These are phyloP conservation scores for Tribolium castaneum DNA, from an alignment of 1,140 invertebrate genomes.

Conservation along the genomic window DNA sequence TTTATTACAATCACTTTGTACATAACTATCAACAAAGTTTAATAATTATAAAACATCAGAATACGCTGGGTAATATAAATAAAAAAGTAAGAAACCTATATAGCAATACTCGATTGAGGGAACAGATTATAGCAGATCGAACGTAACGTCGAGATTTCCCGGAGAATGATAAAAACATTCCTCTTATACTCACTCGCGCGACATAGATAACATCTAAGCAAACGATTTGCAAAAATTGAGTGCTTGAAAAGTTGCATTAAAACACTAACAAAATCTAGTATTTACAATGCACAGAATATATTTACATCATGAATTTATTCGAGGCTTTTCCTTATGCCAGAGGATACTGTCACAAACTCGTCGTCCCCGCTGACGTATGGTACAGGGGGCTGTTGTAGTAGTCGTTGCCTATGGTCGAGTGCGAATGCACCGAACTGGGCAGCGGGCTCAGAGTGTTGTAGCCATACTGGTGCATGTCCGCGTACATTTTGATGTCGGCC, in stretches of 20 bases:
- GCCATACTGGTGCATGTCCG: slow-evolving; percentile 76
- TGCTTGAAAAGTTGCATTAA: slow-evolving; percentile 16
- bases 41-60: slow-evolving; percentile 10
- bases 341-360: slow-evolving; percentile 81
- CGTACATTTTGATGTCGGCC: slow-evolving; percentile 85
- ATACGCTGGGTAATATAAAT: background rate
- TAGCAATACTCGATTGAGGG: slow-evolving; percentile 18
- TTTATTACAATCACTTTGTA: slow-evolving; percentile 43
- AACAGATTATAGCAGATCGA: slow-evolving; percentile 24
- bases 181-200: slow-evolving; percentile 15
- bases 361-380: slow-evolving; percentile 74
- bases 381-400: slow-evolving; percentile 86
- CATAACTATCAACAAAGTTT: slow-evolving; percentile 18
- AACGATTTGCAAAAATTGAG: background rate
- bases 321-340: slow-evolving; percentile 69
- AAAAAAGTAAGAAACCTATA: slow-evolving; percentile 20
- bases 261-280: slow-evolving; percentile 38
- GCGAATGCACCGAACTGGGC: slow-evolving; percentile 71
- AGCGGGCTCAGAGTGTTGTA: slow-evolving; percentile 73
- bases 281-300: slow-evolving; percentile 46
- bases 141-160: slow-evolving; percentile 19
- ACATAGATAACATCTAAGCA: slow-evolving; percentile 40
- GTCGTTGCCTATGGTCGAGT: slow-evolving; percentile 73
- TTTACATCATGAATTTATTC: slow-evolving; percentile 47
- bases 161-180: background rate